Evolutionary conservation across 2,113 vertebrate species (phyloP).

Genomic region (Rynchops niger): DNA sequence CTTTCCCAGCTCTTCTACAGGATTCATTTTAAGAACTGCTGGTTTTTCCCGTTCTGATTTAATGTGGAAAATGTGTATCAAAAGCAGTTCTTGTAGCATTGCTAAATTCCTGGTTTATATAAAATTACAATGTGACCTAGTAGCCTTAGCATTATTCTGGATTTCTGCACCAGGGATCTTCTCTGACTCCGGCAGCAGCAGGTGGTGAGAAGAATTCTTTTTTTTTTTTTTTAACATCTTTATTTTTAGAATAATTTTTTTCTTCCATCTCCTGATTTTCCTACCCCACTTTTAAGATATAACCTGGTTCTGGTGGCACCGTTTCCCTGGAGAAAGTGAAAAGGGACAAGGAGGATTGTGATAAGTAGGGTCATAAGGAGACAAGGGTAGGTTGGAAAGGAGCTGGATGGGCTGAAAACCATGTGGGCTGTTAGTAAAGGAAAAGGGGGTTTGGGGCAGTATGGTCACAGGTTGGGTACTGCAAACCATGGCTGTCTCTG

Average conservation of each 20-base stretch:
- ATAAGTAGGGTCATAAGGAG: neutral
- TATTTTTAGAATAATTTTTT: neutral
- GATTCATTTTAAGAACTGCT: neutral
- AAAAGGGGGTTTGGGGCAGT: neutral
- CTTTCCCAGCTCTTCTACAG: neutral
- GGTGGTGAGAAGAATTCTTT: neutral
- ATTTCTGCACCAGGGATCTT: neutral
- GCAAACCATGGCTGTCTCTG: neutral
- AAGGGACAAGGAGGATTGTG: neutral
- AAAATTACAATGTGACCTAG: neutral
- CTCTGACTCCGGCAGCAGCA: neutral
- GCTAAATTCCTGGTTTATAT: neutral
- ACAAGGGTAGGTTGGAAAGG: neutral
- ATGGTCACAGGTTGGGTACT: neutral
- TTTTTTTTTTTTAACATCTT: neutral
- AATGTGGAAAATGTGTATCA: neutral
- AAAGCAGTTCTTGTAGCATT: neutral
- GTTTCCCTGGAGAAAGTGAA: neutral
- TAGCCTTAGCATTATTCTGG: neutral
- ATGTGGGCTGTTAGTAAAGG: neutral
- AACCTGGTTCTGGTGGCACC: neutral
- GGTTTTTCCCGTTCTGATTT: neutral
- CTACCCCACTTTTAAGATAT: neutral
- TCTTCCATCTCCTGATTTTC: neutral
- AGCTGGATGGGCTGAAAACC: neutral